phyloP scores from a whole-genome alignment of 2,797 vertebrate genomes.

The Microctenopoma lineatum region DNA sequence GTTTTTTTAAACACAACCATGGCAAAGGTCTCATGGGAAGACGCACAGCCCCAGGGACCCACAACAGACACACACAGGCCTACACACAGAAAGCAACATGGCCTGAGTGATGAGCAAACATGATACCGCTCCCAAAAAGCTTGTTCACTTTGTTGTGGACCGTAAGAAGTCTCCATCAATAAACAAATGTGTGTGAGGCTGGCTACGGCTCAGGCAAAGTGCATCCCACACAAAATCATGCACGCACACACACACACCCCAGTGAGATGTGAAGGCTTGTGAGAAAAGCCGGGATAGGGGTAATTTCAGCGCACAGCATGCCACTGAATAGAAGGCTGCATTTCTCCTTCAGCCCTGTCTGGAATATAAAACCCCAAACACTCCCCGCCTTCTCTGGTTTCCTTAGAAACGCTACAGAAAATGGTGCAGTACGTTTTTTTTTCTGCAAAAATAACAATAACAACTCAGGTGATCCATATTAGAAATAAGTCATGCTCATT shows the following conservation, averaged over 20 bases:
- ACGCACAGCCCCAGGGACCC: conserved; percentile 16
- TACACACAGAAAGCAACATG: conserved; percentile 1
- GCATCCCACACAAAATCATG: conserved; percentile 28
- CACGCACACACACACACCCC: conserved; percentile 40
- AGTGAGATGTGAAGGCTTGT: conserved; percentile 66
- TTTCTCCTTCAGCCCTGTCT: conserved; percentile 59
- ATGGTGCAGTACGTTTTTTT: conserved; percentile 43
- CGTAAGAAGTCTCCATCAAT: conserved; percentile 53
- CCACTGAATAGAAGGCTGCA: conserved; percentile 59
- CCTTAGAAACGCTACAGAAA: conserved; percentile 48
- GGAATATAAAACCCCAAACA: conserved; percentile 61
- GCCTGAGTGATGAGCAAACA: conserved; percentile 23
- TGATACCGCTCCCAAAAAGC: neutral
- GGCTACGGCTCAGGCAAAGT: conserved; percentile 30
- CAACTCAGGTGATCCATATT: conserved; percentile 39
- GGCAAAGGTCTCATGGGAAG: conserved; percentile 29
- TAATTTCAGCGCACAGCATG: conserved; percentile 72
- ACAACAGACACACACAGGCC: conserved; percentile 11
- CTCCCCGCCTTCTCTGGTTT: conserved; percentile 29
- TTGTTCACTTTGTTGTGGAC: conserved; percentile 31
- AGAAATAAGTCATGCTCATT: conserved; percentile 63
- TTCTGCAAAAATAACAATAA: conserved; percentile 42
- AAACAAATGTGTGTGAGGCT: conserved; percentile 51
- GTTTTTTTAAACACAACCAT: conserved; percentile 44
- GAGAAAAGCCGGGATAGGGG: conserved; percentile 54